phyloP scores from a whole-genome alignment of 2,113 vertebrate species.

The Danio rerio region GRCz12tu NC_133193.1:46174501-46175000 shows the following conservation, averaged over 20 bases:
- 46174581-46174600: background rate
- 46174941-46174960: no score
- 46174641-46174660: background rate
- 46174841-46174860: no score
- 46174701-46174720: background rate
- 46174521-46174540: constrained; percentile 33
- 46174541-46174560: constrained; percentile 35
- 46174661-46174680: background rate
- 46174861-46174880: no score
- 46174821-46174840: background rate
- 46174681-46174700: constrained; percentile 16
- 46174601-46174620: constrained; percentile 23
- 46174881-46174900: no score
- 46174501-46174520: background rate
- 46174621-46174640: constrained; percentile 7
- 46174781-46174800: background rate
- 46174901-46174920: no score
- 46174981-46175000: no score
- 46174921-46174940: no score
- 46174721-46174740: background rate
- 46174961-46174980: no score
- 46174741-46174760: constrained; percentile 13
- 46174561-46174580: constrained; percentile 21
- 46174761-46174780: background rate
- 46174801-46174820: background rate